phyloP scores from a whole-genome alignment of 2,888 invertebrate species.

The Bibio marci region DNA sequence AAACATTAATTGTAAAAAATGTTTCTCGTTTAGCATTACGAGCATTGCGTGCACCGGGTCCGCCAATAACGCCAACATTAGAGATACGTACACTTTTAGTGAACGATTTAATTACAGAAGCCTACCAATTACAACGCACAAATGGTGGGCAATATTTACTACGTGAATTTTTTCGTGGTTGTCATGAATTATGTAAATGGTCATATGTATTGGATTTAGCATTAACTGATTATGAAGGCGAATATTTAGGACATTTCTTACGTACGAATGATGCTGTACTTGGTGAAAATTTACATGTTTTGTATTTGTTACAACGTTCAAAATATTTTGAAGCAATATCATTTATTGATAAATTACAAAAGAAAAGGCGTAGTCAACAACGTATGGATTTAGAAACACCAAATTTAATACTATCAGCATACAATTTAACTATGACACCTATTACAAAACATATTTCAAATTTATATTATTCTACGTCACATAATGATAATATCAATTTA shows the following conservation, averaged over 20 bases:
- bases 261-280: conserved; percentile 13
- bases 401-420: conserved; percentile 21
- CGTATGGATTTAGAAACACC: conserved; percentile 17
- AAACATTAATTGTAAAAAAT: conserved; percentile 18
- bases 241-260: conserved; percentile 19
- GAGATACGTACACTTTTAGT: conserved; percentile 21
- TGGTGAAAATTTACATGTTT: conserved; percentile 22
- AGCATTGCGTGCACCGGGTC: conserved; percentile 18
- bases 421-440: conserved; percentile 25
- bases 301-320: conserved; percentile 23
- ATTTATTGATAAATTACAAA: conserved; percentile 20
- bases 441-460: conserved; percentile 21
- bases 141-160: conserved; percentile 17
- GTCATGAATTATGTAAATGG: conserved; percentile 18
- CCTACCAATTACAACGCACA: conserved; percentile 20
- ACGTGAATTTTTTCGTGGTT: conserved; percentile 20
- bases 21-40: conserved; percentile 18
- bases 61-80: conserved; percentile 16
- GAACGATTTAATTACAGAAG: conserved; percentile 23
- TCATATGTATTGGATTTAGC: conserved; percentile 21
- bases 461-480: conserved; percentile 19
- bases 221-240: conserved; percentile 21
- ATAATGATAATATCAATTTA: conserved; percentile 9
- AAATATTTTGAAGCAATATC: conserved; percentile 27
- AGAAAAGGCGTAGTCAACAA: background rate